A percentile compares a stretch with the other conserved stretches of the same genome.
These are phyloP conservation scores for Tetrax tetrax DNA, from an alignment of 2,113 vertebrate species.

Conservation along the genomic window DNA sequence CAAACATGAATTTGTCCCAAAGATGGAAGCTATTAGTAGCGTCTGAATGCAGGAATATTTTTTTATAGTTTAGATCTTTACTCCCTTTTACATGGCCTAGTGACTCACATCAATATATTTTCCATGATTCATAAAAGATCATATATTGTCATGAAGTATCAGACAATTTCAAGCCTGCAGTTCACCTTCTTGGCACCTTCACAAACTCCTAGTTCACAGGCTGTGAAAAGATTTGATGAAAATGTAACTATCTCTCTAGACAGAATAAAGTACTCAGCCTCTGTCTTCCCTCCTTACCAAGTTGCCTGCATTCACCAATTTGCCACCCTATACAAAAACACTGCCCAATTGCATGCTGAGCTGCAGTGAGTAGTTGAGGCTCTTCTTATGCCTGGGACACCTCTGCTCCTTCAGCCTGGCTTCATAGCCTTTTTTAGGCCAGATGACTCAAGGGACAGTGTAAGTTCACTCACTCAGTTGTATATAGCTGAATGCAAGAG, in stretches of 20 bases:
- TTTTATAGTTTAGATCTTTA: background rate
- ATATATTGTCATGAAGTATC: background rate
- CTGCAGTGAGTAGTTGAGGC: background rate
- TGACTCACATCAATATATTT: background rate
- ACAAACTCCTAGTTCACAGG: background rate
- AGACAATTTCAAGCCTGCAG: background rate
- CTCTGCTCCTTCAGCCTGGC: background rate
- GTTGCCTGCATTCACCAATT: background rate
- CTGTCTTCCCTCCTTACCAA: background rate
- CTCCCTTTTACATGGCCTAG: background rate
- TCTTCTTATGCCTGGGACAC: background rate
- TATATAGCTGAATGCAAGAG: background rate
- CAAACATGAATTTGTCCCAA: background rate
- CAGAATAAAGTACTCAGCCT: background rate
- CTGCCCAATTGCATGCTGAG: background rate
- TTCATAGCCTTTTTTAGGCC: background rate
- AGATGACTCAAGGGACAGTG: background rate
- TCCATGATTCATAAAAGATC: background rate
- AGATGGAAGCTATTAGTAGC: background rate
- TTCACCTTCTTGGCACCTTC: background rate
- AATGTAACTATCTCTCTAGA: background rate
- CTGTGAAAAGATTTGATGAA: background rate
- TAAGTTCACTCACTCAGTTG: background rate
- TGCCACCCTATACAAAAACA: background rate
- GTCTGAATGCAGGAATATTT: background rate